Conservation (phyloP, 2,888 invertebrate species). For the Cistogaster globosa region DNA sequence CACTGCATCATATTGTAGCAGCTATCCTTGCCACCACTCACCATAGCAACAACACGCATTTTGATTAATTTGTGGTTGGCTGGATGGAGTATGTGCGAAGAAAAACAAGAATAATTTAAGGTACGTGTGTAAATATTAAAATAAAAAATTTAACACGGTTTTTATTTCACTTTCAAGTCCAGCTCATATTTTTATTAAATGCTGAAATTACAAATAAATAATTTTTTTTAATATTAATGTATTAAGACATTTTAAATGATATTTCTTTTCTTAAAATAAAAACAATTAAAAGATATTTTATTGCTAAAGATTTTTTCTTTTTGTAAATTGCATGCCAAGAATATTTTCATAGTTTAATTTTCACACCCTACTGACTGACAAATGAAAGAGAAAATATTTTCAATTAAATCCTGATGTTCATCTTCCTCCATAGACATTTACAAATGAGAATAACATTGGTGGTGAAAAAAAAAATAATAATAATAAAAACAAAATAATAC, state of each 20-base stretch:
- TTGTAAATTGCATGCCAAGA: too few relatives aligned
- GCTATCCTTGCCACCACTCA: constrained; percentile 99
- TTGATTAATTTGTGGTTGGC: constrained; percentile 72
- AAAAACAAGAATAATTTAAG: constrained; percentile 19
- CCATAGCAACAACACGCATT: constrained; percentile 94
- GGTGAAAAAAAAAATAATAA: neutral
- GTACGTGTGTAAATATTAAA: constrained; percentile 35
- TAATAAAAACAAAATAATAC: neutral
- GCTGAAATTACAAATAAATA: constrained; percentile 30
- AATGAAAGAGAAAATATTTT: too few relatives aligned
- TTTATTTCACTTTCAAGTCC: constrained; percentile 42
- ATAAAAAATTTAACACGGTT: constrained; percentile 37
- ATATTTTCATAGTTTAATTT: too few relatives aligned
- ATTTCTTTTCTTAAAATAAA: too few relatives aligned
- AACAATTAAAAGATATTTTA: too few relatives aligned
- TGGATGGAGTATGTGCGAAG: neutral
- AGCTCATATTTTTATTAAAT: constrained; percentile 48
- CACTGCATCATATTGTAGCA: constrained; percentile 99
- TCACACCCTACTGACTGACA: too few relatives aligned
- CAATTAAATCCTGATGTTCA: neutral
- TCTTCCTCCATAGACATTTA: neutral
- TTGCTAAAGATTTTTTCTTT: too few relatives aligned
- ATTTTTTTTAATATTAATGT: neutral
- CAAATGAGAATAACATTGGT: constrained; percentile 9
- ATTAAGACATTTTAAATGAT: neutral